Conservation (phyloP, 37 sponge, comb jelly and placozoan genomes). For the Agelas oroides region DNA sequence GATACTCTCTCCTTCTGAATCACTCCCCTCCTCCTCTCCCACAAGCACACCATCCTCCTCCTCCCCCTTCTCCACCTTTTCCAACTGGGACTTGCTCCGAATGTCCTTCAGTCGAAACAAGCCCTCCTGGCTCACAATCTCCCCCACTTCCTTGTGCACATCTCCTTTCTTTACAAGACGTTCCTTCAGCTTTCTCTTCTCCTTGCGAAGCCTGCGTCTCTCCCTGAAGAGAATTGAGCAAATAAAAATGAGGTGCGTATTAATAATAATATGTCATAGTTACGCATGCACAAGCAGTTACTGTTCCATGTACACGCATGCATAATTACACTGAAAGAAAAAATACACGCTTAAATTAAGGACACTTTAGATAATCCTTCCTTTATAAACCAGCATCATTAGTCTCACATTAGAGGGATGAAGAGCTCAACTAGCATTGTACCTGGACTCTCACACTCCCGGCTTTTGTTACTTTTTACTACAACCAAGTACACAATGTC, state of each 20-base stretch:
- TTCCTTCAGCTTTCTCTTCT: constrained; percentile 65
- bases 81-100: constrained; percentile 55
- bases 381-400: too few species aligned
- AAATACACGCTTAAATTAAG: too few species aligned
- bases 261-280: too few species aligned
- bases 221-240: constrained; percentile 39
- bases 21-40: constrained; percentile 33
- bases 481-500: too few species aligned
- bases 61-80: constrained; percentile 65
- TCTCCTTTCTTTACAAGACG: constrained; percentile 45
- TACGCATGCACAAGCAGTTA: too few species aligned
- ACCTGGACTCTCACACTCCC: too few species aligned
- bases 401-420: too few species aligned
- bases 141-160: constrained; percentile 28
- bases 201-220: constrained; percentile 46
- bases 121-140: constrained; percentile 53
- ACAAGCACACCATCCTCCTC: neutral
- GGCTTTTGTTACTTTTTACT: too few species aligned
- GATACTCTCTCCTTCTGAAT: neutral
- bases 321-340: too few species aligned
- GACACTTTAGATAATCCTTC: too few species aligned
- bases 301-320: too few species aligned
- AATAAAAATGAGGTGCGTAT: neutral
- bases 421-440: too few species aligned
- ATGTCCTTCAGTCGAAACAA: constrained; percentile 68